These are phyloP conservation scores for Tuberolachnus salignus DNA, from an alignment of 2,888 invertebrate genomes.

Conservation along the genomic window DNA sequence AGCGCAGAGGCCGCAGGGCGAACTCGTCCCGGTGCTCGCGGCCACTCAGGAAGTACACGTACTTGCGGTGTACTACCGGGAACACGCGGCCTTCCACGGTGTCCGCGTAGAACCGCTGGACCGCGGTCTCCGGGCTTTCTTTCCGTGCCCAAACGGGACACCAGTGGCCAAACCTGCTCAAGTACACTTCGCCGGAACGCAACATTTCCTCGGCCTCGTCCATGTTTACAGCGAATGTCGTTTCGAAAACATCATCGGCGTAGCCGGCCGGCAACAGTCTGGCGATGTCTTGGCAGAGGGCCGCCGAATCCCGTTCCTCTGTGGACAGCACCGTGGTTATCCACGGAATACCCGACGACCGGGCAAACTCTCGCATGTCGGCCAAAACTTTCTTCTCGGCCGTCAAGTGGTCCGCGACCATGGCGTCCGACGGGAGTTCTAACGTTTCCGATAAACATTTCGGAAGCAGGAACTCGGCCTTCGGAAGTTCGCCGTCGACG, in stretches of 20 bases:
- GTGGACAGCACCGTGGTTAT: background rate
- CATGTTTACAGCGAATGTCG: background rate
- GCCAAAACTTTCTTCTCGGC: background rate
- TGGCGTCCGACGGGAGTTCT: background rate
- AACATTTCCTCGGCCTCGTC: background rate
- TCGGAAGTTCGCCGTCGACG: background rate
- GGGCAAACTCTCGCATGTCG: background rate
- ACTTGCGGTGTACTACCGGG: conserved; percentile 9
- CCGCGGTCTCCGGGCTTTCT: background rate
- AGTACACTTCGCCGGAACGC: background rate
- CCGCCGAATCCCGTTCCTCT: background rate
- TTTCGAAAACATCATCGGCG: background rate
- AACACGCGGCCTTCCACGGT: background rate
- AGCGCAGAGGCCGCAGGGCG: background rate
- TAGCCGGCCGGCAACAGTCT: background rate
- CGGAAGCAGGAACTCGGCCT: background rate
- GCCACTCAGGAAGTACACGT: conserved; percentile 10
- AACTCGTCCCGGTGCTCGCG: background rate
- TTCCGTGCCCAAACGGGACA: background rate
- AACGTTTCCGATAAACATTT: background rate
- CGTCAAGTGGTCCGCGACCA: background rate
- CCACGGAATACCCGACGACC: conserved; percentile 10
- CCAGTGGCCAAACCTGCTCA: conserved; percentile 16
- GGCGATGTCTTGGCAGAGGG: background rate
- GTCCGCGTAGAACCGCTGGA: background rate